Evolutionary conservation across 2,113 vertebrate genomes (phyloP), one percentile per base, ranked within the genome.

Genomic region (Coregonus clupeaformis): DNA sequence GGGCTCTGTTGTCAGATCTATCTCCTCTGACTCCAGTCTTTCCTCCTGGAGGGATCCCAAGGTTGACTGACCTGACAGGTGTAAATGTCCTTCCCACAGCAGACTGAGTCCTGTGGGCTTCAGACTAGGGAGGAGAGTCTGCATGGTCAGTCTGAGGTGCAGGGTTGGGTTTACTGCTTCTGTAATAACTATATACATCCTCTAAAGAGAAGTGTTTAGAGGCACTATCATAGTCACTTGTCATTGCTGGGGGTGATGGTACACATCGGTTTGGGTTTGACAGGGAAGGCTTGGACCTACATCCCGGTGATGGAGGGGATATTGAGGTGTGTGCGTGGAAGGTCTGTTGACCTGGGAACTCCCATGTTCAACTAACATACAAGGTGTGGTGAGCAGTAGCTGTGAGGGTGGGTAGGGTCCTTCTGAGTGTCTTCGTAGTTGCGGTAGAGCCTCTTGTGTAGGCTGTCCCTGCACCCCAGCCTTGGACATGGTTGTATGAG

Each of bases 1-100:
- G 0, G 94, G 92, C 72, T 96, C 92, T 79, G 93, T 92, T 0
- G 93, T 96, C 72, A 95, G 92, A 66, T 95, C 92, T 6, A 92
- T 91, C 47, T 89, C 90, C 83, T 95, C 95, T 0, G 86, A 81
- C 1, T 84, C 89, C 20, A 95, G 77, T 85, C 94, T 94, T 71
- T 90, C 93, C 80, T 95, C 93, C 0, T 92, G 85, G 20, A 93
- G 82, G 73, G 93, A 90, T 12, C 89, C 77, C 0, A n/a, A n/a
- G n/a, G n/a, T n/a, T n/a, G n/a, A n/a, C n/a, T n/a, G 87, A 88
- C 72, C 90, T 92, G 14, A 60, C 63, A 5, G 92, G 91, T 5
- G 87, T 86, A 20, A 89, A 84, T 67, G 92, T 94, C 69, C 90
- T 93, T 22, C 84, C 87, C 18, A 13, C 14, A 49, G 88, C 83